Evolutionary conservation across 2,797 vertebrate genomes (phyloP), one percentile per base, ranked within the genome.

Genomic region (Falco biarmicus): DNA sequence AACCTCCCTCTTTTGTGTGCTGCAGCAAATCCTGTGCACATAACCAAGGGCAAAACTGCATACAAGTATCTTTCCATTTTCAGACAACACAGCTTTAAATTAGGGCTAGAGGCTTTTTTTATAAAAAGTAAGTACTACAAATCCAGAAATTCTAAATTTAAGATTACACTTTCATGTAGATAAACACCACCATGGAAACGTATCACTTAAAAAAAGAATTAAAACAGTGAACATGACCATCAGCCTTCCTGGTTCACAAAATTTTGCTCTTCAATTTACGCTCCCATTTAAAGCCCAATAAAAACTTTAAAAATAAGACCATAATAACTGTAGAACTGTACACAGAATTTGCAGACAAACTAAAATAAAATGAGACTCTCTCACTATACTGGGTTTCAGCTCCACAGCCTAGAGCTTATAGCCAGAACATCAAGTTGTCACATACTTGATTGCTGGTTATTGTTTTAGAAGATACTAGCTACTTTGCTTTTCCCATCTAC

Each of bases 221-320:
- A 10, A 8, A 22, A 21, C 17, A 11, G 14, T 2, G 1, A 81
- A 29, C 50, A 69, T 15, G 21, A 83, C 60, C 79, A 81, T 34
- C 84, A 71, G 31, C 21, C 41, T 92, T 74, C 56, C 65, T 19
- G 13, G 56, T 57, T 91, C 76, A 60, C 45, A 78, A 26, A 50
- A 88, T 51, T 79, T 64, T 61, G 56, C 66, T 93, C 51, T 79
- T 92, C 45, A 68, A 39, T 54, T 92, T 82, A n/a, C 3, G 6
- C 17, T 92, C 57, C 32, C 41, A 47, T 43, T 82, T 90, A 76
- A 89, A 86, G 63, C 54, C 66, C 34, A 69, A 66, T 15, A 89
- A 25, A 94, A 83, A 83, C 82, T 79, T 92, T 84, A 65, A 89
- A 92, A 87, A 85, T 61, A 93, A 91, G 61, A 48, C 11, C 57